Evolutionary conservation across 2,888 invertebrate genomes (phyloP).

Genomic region (Lycophotia porphyrea): DNA sequence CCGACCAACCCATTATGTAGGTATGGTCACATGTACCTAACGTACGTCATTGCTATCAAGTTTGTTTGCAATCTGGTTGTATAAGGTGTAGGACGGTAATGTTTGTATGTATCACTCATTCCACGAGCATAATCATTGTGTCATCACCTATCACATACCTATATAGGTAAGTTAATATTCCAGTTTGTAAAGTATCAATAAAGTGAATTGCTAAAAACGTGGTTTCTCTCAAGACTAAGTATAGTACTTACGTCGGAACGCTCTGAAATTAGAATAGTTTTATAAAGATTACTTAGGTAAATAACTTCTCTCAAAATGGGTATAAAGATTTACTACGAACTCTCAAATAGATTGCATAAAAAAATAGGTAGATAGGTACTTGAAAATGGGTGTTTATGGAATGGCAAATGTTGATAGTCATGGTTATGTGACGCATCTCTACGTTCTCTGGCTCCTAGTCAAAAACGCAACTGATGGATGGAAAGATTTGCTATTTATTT

Average conservation of each 20-base stretch:
- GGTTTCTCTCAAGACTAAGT: conserved; percentile 10
- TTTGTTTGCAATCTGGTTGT: background rate
- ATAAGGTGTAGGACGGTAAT: background rate
- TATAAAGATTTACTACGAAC: background rate
- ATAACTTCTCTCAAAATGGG: conserved; percentile 14
- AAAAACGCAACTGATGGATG: conserved; percentile 34
- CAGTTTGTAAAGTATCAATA: conserved; percentile 6
- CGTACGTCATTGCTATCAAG: background rate
- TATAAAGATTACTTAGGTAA: background rate
- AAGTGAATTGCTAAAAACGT: conserved; percentile 16
- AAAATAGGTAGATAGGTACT: background rate
- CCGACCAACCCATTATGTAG: background rate
- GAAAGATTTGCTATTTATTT: background rate
- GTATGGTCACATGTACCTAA: background rate
- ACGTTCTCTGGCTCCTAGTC: conserved; percentile 42
- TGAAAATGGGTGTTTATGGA: background rate
- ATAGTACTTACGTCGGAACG: background rate
- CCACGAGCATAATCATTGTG: background rate
- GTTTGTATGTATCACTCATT: background rate
- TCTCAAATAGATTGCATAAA: background rate
- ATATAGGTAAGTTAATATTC: background rate
- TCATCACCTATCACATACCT: background rate
- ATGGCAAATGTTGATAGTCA: conserved; percentile 16
- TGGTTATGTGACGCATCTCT: conserved; percentile 8
- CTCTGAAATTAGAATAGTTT: background rate